Percentiles rank a stretch among this genome's conserved stretches.
Conservation (phyloP, 2,113 vertebrate genomes). For the Fulmarus glacialis region DNA sequence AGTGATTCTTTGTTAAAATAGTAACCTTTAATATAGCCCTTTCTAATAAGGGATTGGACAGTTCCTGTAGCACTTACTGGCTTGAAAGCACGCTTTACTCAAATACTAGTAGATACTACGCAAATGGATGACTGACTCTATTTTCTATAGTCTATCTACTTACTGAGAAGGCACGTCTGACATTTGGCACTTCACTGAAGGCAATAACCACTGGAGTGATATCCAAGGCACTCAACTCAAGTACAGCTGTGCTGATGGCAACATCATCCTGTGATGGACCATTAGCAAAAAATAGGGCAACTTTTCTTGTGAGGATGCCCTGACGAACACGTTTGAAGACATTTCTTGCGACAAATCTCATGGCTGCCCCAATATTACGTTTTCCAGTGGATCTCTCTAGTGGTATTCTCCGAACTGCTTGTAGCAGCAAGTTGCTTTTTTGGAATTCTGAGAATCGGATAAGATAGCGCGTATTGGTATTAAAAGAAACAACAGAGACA, state of each 20-base stretch:
- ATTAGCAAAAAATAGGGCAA: slow-evolving; percentile 81
- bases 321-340: slow-evolving; percentile 82
- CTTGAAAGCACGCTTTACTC: neutral
- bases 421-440: slow-evolving; percentile 66
- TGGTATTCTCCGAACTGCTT: slow-evolving; percentile 73
- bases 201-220: slow-evolving; percentile 78
- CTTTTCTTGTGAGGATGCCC: slow-evolving; percentile 81
- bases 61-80: neutral
- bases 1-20: neutral
- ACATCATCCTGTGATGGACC: slow-evolving; percentile 61
- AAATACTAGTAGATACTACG: neutral
- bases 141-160: neutral
- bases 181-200: slow-evolving; percentile 69
- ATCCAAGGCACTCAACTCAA: slow-evolving; percentile 81
- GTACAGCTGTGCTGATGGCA: slow-evolving; percentile 74
- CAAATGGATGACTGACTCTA: neutral
- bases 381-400: slow-evolving; percentile 71
- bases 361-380: slow-evolving; percentile 79
- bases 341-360: slow-evolving; percentile 86
- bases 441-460: slow-evolving; percentile 85
- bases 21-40: neutral
- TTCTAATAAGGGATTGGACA: neutral
- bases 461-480: slow-evolving; percentile 72
- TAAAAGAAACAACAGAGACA: slow-evolving; percentile 83
- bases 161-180: slow-evolving; percentile 78